These are phyloP conservation scores for Xenopus tropicalis DNA, from an alignment of 2,113 vertebrate species.

Conservation along the genomic window UCB_Xtro_10.0 CM004445.2:17286001-17286500, in stretches of 20 bases:
- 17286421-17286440: background rate
- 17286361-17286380: conserved; percentile 17
- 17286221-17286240: background rate
- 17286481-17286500: background rate
- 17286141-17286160: background rate
- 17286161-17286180: background rate
- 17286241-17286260: background rate
- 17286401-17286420: background rate
- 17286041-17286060: no score
- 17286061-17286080: no score
- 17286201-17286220: background rate
- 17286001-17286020: no score
- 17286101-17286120: no score
- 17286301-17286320: background rate
- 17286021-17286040: no score
- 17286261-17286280: background rate
- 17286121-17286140: no score
- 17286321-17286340: background rate
- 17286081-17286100: no score
- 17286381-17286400: background rate
- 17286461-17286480: background rate
- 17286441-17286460: background rate
- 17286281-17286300: background rate
- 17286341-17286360: conserved; percentile 20
- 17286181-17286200: background rate